phyloP scores from a whole-genome alignment of 2,113 vertebrate genomes.

The Fulica atra region DNA sequence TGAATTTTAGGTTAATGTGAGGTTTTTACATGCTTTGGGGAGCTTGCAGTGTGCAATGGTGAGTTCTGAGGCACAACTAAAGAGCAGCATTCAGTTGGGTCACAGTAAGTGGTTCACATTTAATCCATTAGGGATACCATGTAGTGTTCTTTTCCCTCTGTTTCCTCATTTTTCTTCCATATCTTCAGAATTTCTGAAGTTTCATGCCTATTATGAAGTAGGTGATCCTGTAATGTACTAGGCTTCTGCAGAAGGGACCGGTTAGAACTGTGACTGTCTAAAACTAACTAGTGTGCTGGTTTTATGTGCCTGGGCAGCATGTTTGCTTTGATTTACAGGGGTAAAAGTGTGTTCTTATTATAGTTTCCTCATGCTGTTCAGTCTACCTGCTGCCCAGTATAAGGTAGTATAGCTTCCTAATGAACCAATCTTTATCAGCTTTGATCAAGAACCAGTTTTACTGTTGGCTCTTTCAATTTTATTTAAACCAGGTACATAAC shows the following conservation, averaged over 20 bases:
- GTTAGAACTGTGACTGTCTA: neutral
- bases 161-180: neutral
- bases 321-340: neutral
- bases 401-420: neutral
- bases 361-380: neutral
- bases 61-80: neutral
- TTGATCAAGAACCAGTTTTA: neutral
- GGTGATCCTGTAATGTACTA: neutral
- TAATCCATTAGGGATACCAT: neutral
- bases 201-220: neutral
- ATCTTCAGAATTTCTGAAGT: neutral
- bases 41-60: neutral
- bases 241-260: neutral
- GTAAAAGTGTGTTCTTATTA: neutral
- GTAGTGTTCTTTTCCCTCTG: neutral
- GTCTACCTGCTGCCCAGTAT: neutral
- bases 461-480: neutral
- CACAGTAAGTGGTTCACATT: neutral
- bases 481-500: neutral
- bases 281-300: neutral
- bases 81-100: neutral
- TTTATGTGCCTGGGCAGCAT: neutral
- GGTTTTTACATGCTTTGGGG: neutral
- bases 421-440: too few species aligned
- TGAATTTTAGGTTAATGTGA: neutral